These are phyloP conservation scores for Zonitis immaculata DNA, from an alignment of 2,888 invertebrate genomes.

Conservation along the genomic window DNA sequence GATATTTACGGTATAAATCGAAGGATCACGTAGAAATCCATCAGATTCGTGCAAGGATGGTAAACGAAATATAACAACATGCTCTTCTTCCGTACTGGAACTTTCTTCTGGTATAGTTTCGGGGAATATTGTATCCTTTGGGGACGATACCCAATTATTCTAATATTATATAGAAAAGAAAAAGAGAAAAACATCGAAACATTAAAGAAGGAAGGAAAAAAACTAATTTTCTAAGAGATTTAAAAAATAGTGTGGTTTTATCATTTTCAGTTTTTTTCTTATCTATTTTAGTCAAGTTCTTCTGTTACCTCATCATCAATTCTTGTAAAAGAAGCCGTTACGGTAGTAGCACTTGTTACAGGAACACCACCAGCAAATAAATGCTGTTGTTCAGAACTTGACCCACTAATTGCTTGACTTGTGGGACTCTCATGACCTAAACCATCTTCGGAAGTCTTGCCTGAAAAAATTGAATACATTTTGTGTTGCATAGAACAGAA, in stretches of 20 bases:
- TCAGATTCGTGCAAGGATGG: conserved; percentile 70
- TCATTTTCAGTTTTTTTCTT: too few species aligned
- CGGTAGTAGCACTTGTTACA: conserved; percentile 41
- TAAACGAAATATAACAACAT: conserved; percentile 82
- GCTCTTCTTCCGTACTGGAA: conserved; percentile 88
- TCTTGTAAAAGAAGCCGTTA: conserved; percentile 48
- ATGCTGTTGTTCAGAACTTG: conserved; percentile 41
- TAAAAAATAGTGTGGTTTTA: neutral
- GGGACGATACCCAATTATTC: conserved; percentile 76
- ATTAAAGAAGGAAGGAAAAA: neutral
- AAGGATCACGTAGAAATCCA: conserved; percentile 68
- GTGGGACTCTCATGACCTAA: conserved; percentile 55
- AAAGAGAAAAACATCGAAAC: conserved; percentile 7
- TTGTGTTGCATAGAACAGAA: too few species aligned
- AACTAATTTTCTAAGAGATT: neutral
- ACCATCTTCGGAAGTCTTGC: conserved; percentile 40
- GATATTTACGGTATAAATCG: conserved; percentile 67
- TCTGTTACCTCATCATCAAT: conserved; percentile 57
- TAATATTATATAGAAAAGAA: conserved; percentile 33
- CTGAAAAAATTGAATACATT: conserved; percentile 23
- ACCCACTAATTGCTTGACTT: conserved; percentile 51
- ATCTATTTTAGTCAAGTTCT: neutral
- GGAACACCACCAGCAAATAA: conserved; percentile 46
- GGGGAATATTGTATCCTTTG: conserved; percentile 83
- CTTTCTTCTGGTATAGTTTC: conserved; percentile 92